Evolutionary conservation across 2,888 invertebrate species (phyloP).

Genomic region (Cotesia congregata): DNA sequence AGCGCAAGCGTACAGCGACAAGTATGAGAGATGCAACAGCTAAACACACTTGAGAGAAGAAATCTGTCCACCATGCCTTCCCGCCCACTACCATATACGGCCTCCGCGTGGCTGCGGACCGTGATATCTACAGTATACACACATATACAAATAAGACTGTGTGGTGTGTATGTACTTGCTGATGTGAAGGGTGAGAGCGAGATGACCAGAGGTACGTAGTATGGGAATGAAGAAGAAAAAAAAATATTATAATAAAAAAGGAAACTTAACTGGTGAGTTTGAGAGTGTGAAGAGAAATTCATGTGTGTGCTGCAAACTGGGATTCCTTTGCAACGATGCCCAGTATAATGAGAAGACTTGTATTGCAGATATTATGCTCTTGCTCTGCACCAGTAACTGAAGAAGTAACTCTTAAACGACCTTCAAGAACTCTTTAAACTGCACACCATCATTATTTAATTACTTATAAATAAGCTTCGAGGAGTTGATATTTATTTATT

Average conservation of each 20-base stretch:
- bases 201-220: not conserved
- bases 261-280: not conserved
- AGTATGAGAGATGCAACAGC: constrained; percentile 28
- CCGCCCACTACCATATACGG: constrained; percentile 69
- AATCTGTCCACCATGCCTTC: constrained; percentile 51
- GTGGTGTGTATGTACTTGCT: not conserved
- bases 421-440: constrained; percentile 14
- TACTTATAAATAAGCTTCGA: not conserved
- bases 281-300: constrained; percentile 5
- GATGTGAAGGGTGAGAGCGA: not conserved
- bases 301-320: constrained; percentile 12
- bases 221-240: not conserved
- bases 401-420: not conserved
- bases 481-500: constrained; percentile 1
- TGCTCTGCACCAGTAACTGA: not conserved
- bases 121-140: constrained; percentile 14
- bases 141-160: not conserved
- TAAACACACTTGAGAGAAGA: constrained; percentile 19
- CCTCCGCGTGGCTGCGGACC: constrained; percentile 52
- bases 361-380: not conserved
- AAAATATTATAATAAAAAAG: not conserved
- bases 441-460: not conserved
- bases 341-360: constrained; percentile 15
- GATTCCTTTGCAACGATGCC: constrained; percentile 12
- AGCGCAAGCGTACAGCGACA: constrained; percentile 9